Evolutionary conservation across 2,797 vertebrate genomes (phyloP).

Genomic region (Enteromius viviparus): DNA sequence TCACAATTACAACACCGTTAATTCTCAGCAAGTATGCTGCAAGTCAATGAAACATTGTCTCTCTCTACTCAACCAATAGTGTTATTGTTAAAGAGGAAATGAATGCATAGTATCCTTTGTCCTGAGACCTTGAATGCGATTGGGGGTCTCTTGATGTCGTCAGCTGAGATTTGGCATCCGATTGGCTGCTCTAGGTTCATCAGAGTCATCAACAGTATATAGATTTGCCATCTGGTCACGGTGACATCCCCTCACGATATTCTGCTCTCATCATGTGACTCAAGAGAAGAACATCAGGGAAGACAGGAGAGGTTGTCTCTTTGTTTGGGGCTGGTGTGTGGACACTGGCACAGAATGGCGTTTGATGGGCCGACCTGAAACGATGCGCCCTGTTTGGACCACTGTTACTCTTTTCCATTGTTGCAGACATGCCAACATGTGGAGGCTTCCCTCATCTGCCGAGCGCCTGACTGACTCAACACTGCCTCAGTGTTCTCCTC

Average conservation of each 20-base stretch:
- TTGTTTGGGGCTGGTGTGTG: slow-evolving; percentile 68
- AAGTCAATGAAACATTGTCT: slow-evolving; percentile 37
- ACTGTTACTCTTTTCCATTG: slow-evolving; percentile 51
- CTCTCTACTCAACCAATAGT: slow-evolving; percentile 19
- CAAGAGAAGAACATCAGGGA: slow-evolving; percentile 56
- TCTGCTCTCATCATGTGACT: slow-evolving; percentile 33
- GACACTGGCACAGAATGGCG: slow-evolving; percentile 68
- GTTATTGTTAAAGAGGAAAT: slow-evolving; percentile 42
- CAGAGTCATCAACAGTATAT: neutral
- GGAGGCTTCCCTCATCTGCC: slow-evolving; percentile 53
- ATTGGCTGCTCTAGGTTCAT: slow-evolving; percentile 30
- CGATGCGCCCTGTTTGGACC: slow-evolving; percentile 47
- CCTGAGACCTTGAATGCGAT: slow-evolving; percentile 38
- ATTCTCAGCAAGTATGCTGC: neutral
- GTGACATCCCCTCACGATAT: slow-evolving; percentile 40
- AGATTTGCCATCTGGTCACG: slow-evolving; percentile 42
- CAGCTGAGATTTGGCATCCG: neutral
- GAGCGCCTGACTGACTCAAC: slow-evolving; percentile 41
- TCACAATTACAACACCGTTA: slow-evolving; percentile 6
- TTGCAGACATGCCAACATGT: slow-evolving; percentile 57
- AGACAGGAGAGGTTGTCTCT: slow-evolving; percentile 62
- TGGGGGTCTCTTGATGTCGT: slow-evolving; percentile 27
- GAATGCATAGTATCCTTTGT: slow-evolving; percentile 23
- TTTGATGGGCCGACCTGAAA: slow-evolving; percentile 36
- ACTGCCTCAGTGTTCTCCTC: slow-evolving; percentile 49